Base-by-base conservation (phyloP, 92 coral and sea anemone genomes). In the Hydrozoanthus gracilis region DNA sequence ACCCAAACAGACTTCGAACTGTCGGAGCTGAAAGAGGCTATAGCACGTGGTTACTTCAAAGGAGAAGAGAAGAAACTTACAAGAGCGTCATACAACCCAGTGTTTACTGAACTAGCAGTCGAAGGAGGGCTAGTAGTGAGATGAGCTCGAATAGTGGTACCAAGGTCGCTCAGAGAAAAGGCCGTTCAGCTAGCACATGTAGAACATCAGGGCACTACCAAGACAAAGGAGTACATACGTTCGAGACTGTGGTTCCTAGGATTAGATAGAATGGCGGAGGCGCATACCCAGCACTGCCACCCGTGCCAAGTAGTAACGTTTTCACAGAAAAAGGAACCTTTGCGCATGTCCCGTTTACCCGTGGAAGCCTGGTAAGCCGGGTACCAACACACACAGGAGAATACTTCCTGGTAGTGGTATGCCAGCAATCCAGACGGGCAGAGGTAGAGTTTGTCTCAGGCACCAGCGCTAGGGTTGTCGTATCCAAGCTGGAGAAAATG, bases 401-500 rank as follows among this genome's bases (percentile, higher is more conserved):
- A 45, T 91, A 88, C 51, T 82, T 83, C 9, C 87, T 77, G 64
- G 88, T 91, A 16, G 79, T 70, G 15, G 83, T 78, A 1, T 83
- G 91, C 73, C 83, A 91, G 55, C 84, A 78, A 54, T 91, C 87
- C 20, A 78, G 73, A 58, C 84, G 88, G 92, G 88, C 76, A 5
- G 88, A 84, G 75, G 85, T 83, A 17, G 84, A 88, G 56, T 68
- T 89, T 10, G 76, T 84, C 49, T 75, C 66, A 18, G 11, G 60
- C 6, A 88, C 91, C 71, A 89, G 85, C 17, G 67, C 82, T 67
- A 56, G 82, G 12, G 88, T 73, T 15, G 82, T 71, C 46, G 15
- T 80, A 69, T 82, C 86, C 2, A 84, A 78, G 82, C 10, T 84
- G 58, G 86, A 76, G 70, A 67, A 45, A 68, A 84, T 58, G 15